Evolutionary conservation across 2,888 invertebrate species (phyloP), one percentile per base, ranked within the genome.

Genomic region (Pachymerium ferrugineum): DNA sequence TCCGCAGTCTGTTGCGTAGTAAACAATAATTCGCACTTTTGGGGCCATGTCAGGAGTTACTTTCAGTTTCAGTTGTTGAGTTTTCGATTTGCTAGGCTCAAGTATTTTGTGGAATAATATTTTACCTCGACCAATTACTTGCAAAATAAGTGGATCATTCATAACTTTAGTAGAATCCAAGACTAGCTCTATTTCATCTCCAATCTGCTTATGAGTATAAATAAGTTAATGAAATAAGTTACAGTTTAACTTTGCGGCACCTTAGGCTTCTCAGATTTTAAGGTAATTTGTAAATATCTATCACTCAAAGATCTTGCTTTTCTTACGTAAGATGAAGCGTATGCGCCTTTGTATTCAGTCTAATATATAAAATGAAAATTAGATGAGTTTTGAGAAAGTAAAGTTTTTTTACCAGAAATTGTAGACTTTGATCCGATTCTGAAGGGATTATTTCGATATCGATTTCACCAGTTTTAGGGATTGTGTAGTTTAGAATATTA

Each of bases 1-100:
- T 73, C 80, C 81, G 25, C 79, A 77, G 4, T 78, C 77, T 0
- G 79, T 77, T 78, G 85, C 81, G 74, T 82, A 83, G 77, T 84
- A 84, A 1, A 80, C 79, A 14, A 83, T 77, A 19, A 83, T 78
- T 47, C 81, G 77, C 8, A 81, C 79, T 72, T 80, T 80, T 12
- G 83, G 83, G 2, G 82, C 81, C 82, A 83, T 82, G 42, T 77
- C 77, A 16, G 79, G 76, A 12, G 81, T 82, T 1, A 83, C 78
- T 28, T 78, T 78, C 68, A 85, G 78, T 1, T 79, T 78, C 75
- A 83, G 78, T 1, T 79, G 62, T 79, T 79, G 22, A 70, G 75
- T 47, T 74, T 75, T 67, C 54, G 77, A 22, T 80, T 75, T 72
- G 80, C 77, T 62, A 80, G 79, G 12, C 80, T 76, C 4, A 80